Evolutionary conservation across 2,888 invertebrate genomes (phyloP), one percentile per base, ranked within the genome.

Genomic region (Orchesella flavescens): DNA sequence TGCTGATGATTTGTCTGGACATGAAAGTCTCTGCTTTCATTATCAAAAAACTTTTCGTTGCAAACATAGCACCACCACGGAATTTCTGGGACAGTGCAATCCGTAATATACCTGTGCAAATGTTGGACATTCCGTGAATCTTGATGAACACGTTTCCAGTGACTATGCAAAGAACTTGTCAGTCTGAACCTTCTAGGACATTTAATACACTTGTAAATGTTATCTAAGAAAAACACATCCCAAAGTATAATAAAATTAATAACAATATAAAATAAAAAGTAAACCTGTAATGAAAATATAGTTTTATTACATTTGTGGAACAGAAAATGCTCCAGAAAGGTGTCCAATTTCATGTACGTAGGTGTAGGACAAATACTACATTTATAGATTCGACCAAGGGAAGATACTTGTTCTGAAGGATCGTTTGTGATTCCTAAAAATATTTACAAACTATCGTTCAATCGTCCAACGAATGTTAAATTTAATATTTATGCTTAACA

Each of bases 11-110:
- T n/a, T 5, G 5, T n/a, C n/a, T 61, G n/a, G 12, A 69, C 23
- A 24, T 78, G 77, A 0, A 2, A 1, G 17, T 78, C 77, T 24
- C 77, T 53, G 0, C 3, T 3, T 19, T 59, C 49, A 10, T 69
- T 69, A 49, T 61, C 24, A 1, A 13, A 13, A 69, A 78, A 78
- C 46, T 69, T 69, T 19, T 49, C 49, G 9, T 46, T 49, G 46
- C 77, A 78, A 49, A 61, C 0, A 2, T 1, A 23, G 19, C 77
- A 78, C 68, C 69, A 78, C 77, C 77, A 78, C 13, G 13, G 2
- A 23, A 59, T 4, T 24, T 69, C 69, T 21, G 77, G 77, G 34
- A 78, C 23, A 9, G 43, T 15, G 5, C 15, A n/a, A 7, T 57
- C 44, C 53, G 23, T 21, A 5, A 17, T 46, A n/a, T 19, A 68